A percentile compares a stretch with the other conserved stretches of the same genome.
These are phyloP conservation scores for Sitta europaea DNA, from an alignment of 2,113 vertebrate species.

Conservation along the genomic window DNA sequence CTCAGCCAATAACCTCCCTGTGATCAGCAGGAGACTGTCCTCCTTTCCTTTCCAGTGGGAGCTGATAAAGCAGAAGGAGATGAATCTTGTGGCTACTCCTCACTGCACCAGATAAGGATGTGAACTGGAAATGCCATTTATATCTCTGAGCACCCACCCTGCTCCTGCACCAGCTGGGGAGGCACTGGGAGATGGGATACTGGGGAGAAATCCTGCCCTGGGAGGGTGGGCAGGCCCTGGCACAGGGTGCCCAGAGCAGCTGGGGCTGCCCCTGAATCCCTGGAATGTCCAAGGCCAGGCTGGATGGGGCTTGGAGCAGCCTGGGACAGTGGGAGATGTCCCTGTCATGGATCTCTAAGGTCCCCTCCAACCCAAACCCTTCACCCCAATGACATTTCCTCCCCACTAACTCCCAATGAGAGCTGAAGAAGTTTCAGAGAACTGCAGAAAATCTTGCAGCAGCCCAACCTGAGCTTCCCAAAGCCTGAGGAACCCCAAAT, in stretches of 20 bases:
- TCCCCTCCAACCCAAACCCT: neutral
- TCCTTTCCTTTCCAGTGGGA: neutral
- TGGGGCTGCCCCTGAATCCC: neutral
- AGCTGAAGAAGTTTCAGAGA: neutral
- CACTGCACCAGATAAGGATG: neutral
- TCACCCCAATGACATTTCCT: neutral
- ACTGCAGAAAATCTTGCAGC: neutral
- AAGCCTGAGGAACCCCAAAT: neutral
- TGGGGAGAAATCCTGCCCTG: neutral
- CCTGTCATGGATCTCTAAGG: neutral
- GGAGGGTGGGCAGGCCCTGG: neutral
- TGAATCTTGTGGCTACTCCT: neutral
- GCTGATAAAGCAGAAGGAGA: neutral
- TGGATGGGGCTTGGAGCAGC: rapidly evolving
- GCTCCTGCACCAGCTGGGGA: neutral
- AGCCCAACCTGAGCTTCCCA: neutral
- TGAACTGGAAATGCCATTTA: neutral
- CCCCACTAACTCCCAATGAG: neutral
- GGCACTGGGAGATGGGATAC: neutral
- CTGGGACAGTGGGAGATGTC: neutral
- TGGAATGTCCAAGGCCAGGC: neutral
- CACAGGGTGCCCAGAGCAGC: neutral
- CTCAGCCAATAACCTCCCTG: neutral
- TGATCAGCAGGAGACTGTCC: neutral
- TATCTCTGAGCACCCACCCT: neutral